A percentile compares a stretch with the other conserved stretches of the same genome.
Evolutionary conservation across 64 coral and sea anemone species (phyloP).

Genomic region (Dendrophyllia cribrosa): DNA sequence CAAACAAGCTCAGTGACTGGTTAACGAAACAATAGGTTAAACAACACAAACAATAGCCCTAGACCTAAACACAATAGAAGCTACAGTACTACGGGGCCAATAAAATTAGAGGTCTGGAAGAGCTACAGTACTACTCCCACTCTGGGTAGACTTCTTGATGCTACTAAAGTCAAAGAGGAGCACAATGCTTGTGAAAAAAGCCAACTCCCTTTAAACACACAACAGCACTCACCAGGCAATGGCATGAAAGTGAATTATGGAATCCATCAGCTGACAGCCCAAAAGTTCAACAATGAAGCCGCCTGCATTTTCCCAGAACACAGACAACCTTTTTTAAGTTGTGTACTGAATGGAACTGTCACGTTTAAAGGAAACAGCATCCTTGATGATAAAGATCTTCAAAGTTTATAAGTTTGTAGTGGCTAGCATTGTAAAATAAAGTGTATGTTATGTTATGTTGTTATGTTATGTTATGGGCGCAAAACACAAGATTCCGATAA

Average conservation of each 20-base stretch:
- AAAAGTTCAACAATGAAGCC: constrained; percentile 31
- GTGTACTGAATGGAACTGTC: constrained; percentile 33
- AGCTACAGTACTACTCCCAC: no score
- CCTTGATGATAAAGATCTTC: constrained; percentile 48
- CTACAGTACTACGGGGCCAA: no score
- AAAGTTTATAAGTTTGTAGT: no score
- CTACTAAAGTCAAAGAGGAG: background rate
- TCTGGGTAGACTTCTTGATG: background rate
- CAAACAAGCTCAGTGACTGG: no score
- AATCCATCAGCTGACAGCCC: constrained; percentile 7
- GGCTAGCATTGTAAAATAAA: no score
- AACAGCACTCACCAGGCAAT: background rate
- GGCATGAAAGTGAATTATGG: background rate
- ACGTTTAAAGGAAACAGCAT: constrained; percentile 43
- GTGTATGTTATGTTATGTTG: no score
- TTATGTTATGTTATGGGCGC: no score
- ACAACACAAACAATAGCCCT: no score
- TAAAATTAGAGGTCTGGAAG: no score
- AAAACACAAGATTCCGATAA: constrained; percentile 19
- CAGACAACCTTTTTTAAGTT: constrained; percentile 46
- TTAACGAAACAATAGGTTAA: no score
- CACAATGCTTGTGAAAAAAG: constrained; percentile 1
- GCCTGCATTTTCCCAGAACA: constrained; percentile 37
- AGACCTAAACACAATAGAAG: no score
- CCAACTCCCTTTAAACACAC: background rate